Base-by-base conservation (phyloP, 2,888 invertebrate genomes). In the Epinotia brunnichana region DNA sequence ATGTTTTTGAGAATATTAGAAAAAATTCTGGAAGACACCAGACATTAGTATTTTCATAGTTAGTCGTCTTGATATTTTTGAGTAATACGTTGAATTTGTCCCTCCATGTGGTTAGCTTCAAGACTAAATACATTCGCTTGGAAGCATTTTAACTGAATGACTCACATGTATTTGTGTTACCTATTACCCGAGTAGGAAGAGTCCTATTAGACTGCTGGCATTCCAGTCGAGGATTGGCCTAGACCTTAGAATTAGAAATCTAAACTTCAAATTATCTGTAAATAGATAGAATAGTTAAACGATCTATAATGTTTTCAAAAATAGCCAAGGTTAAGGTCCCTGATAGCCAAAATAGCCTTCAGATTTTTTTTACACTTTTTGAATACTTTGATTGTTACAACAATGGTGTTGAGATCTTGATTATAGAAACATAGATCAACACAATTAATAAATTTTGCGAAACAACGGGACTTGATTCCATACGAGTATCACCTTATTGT, bases 241-340 rank as follows among this genome's bases (percentile, higher is more conserved):
- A 70, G 69, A 70, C 56, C 62, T 70, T 56, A 56, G 41, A 24
- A 56, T 70, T 56, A 56, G 41, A 24, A 56, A 56, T 66, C 63
- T 63, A 35, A 13, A 63, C 19, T 62, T 39, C 15, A 56, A 56
- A 66, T 39, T 54, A 66, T 11, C 66, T 66, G 29, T 29, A 66
- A 66, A 39, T n/a, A 41, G 19, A 39, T 53, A 29, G 48, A 5
- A 13, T 41, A 41, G 41, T 13, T 13, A 13, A 13, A 41, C 41
- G 41, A 41, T 13, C 3, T 2, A n/a, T 41, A 41, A 13, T 41
- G 1, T 13, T 41, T 41, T 11, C 3, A 41, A 41, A 13, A 41
- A 13, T 35, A 9, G 2, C 35, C 7, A 35, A 1, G 35, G 35
- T 35, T 35, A 35, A 35, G 7, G 35, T 7, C 5, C 5, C 5